Evolutionary conservation across 1,140 invertebrate genomes (phyloP).

Genomic region (Gyrodactylus salaris): DNA sequence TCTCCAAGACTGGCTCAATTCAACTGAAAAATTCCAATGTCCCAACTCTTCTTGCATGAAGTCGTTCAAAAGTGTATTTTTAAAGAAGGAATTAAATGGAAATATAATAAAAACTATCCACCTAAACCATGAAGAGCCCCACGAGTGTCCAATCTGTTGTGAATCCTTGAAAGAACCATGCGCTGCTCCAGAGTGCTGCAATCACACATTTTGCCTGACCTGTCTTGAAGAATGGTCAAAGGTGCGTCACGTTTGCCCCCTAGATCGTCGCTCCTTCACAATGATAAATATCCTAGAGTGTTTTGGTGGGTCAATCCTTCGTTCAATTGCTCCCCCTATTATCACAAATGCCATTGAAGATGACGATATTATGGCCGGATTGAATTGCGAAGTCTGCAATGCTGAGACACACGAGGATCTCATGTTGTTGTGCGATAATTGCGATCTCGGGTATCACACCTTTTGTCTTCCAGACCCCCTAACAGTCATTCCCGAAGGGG

Average conservation of each 20-base stretch:
- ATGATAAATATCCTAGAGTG: background rate
- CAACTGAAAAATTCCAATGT: background rate
- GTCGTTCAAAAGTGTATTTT: background rate
- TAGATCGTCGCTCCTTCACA: background rate
- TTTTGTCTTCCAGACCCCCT: conserved; percentile 85
- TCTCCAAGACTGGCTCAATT: background rate
- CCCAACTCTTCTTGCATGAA: background rate
- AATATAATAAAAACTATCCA: background rate
- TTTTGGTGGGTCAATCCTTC: background rate
- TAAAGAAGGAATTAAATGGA: background rate
- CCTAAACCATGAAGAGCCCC: background rate
- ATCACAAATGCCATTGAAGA: background rate
- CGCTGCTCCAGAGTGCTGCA: background rate
- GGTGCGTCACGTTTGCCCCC: background rate
- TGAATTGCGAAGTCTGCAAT: conserved; percentile 46
- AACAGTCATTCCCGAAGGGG: conserved; percentile 43
- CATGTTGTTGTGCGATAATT: conserved; percentile 83
- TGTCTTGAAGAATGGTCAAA: background rate
- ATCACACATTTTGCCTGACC: background rate
- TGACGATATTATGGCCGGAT: conserved; percentile 61
- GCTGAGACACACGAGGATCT: conserved; percentile 44
- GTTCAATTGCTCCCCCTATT: background rate
- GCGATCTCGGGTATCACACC: conserved; percentile 92
- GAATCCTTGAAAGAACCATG: background rate
- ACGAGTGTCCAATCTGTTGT: background rate